phyloP scores from a whole-genome alignment of 2,888 invertebrate species.

The Celastrina argiolus region DNA sequence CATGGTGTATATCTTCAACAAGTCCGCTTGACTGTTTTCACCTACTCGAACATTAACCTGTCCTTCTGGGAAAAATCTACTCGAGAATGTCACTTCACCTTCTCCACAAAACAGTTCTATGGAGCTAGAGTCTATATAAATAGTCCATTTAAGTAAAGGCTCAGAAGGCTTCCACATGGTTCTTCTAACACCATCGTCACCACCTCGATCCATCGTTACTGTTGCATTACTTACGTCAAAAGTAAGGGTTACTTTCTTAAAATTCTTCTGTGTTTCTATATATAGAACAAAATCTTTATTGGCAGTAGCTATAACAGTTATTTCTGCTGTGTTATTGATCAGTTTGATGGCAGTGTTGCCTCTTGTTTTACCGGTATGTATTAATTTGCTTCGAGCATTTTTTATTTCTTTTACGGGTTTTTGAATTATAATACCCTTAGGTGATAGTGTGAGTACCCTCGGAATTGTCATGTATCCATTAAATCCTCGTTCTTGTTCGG shows the following conservation, averaged over 20 bases:
- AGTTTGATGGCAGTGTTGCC: neutral
- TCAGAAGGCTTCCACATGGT: slow-evolving; percentile 47
- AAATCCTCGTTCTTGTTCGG: slow-evolving; percentile 51
- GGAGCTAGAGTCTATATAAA: slow-evolving; percentile 36
- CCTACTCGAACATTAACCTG: slow-evolving; percentile 28
- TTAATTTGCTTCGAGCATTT: slow-evolving; percentile 10
- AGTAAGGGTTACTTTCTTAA: slow-evolving; percentile 2
- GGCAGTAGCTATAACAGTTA: neutral
- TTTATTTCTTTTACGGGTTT: slow-evolving; percentile 42
- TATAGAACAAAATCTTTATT: neutral
- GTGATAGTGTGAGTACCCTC: slow-evolving; percentile 44
- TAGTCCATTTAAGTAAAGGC: slow-evolving; percentile 26
- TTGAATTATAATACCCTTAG: slow-evolving; percentile 36
- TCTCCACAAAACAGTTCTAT: slow-evolving; percentile 37
- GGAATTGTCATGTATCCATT: slow-evolving; percentile 55
- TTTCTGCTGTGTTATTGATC: slow-evolving; percentile 11
- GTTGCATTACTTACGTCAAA: slow-evolving; percentile 30
- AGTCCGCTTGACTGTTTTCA: slow-evolving; percentile 9
- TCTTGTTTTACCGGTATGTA: slow-evolving; percentile 14
- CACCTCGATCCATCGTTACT: slow-evolving; percentile 52
- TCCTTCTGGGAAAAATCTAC: slow-evolving; percentile 37
- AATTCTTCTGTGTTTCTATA: slow-evolving; percentile 4
- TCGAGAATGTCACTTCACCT: slow-evolving; percentile 38
- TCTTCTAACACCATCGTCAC: slow-evolving; percentile 48
- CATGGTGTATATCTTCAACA: slow-evolving; percentile 20